Conservation (phyloP, 2,888 invertebrate genomes). For the Terebella lapidaria region DNA sequence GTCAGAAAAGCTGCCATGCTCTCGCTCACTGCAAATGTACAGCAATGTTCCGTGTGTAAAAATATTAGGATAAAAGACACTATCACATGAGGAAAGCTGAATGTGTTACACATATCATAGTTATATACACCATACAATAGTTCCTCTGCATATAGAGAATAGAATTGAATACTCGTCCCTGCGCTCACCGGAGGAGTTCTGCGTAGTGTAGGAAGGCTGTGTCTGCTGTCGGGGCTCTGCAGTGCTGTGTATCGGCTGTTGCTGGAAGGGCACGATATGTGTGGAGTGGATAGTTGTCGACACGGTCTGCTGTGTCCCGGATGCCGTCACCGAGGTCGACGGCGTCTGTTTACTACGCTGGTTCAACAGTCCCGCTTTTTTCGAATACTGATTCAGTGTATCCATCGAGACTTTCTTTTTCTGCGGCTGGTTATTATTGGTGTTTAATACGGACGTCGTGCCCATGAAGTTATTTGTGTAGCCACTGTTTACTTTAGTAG, state of each 20-base stretch:
- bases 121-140: too few relatives aligned
- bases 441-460: not conserved
- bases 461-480: conserved; percentile 7
- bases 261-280: too few relatives aligned
- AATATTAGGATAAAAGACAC: too few relatives aligned
- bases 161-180: too few relatives aligned
- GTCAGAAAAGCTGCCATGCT: conserved; percentile 46
- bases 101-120: too few relatives aligned
- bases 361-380: conserved; percentile 7
- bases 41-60: too few relatives aligned
- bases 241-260: not conserved
- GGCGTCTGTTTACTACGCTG: conserved; percentile 6
- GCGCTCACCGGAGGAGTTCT: too few relatives aligned
- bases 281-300: not conserved
- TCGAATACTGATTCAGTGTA: conserved; percentile 5
- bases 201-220: too few relatives aligned
- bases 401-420: conserved; percentile 20
- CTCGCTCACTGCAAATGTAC: conserved; percentile 30
- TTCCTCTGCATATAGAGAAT: too few relatives aligned
- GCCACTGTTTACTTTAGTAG: conserved; percentile 18
- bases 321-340: not conserved
- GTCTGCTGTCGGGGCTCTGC: too few relatives aligned
- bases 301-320: not conserved
- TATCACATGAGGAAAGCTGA: too few relatives aligned
- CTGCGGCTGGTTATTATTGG: not conserved